Percentiles rank a stretch among this genome's conserved stretches.
These are phyloP conservation scores for Cryptus armator DNA, from an alignment of 2,888 invertebrate genomes.

Conservation along the genomic window DNA sequence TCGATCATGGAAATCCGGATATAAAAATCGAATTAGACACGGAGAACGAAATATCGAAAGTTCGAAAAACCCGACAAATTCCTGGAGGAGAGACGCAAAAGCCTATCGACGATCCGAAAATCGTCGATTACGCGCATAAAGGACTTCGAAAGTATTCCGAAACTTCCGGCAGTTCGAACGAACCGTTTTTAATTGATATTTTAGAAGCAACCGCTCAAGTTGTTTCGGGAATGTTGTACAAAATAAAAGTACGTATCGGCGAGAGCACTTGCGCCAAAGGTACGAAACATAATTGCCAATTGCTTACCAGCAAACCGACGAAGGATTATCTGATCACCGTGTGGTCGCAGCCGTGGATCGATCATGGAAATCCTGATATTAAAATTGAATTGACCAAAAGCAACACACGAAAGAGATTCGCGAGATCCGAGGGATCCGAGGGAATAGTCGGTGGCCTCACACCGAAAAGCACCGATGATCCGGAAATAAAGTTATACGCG, in stretches of 20 bases:
- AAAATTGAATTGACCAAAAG: conserved; percentile 19
- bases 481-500: conserved; percentile 67
- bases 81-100: background rate
- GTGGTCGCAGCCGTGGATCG: conserved; percentile 88
- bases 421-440: background rate
- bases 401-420: conserved; percentile 6
- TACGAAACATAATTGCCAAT: conserved; percentile 75
- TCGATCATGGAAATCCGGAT: conserved; percentile 84
- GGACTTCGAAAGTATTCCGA: conserved; percentile 75
- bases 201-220: conserved; percentile 86
- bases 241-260: conserved; percentile 87
- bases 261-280: conserved; percentile 86
- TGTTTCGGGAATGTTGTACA: conserved; percentile 87
- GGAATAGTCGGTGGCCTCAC: background rate
- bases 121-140: conserved; percentile 68
- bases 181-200: conserved; percentile 83
- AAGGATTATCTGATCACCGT: conserved; percentile 86
- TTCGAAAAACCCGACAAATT: conserved; percentile 1
- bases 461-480: conserved; percentile 84
- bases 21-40: conserved; percentile 49
- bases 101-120: conserved; percentile 85
- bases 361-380: conserved; percentile 83
- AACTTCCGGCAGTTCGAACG: conserved; percentile 70
- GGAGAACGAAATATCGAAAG: conserved; percentile 1
- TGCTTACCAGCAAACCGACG: conserved; percentile 76